Evolutionary conservation across 2,797 vertebrate genomes (phyloP), one percentile per base, ranked within the genome.

Genomic region (Myotis myotis): DNA sequence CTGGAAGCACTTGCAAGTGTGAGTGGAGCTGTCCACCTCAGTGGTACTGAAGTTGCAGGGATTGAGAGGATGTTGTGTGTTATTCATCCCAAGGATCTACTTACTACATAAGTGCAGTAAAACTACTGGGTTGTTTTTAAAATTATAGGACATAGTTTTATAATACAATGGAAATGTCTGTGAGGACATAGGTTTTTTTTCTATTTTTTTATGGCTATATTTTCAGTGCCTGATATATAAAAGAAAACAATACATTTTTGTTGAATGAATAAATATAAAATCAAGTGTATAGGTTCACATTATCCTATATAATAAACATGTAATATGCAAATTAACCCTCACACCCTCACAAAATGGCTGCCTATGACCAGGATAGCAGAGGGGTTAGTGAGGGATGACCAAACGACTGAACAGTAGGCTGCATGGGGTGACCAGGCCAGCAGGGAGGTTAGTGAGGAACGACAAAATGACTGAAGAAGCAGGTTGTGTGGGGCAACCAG

Each of bases 1-100:
- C 1, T 12, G 72, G 62, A 57, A 53, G 2, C 23, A 2, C 7
- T 2, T n/a, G 8, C 4, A 0, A 0, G 0, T 28, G 8, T 6
- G 13, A 0, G 0, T 2, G 72, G 89, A 81, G 62, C 92, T 97
- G 80, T 96, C 95, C 81, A 0, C 6, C 17, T 2, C 13, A 0
- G 0, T 22, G 38, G 96, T 96, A 62, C 92, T 90, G 95, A 95
- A 89, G 20, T n/a, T 66, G 5, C 13, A 1, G 3, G 44, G 6
- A 3, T 4, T 0, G 2, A 44, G 28, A 92, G 41, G 62, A 11
- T 0, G 4, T 12, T 64, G 66, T 2, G 23, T 6, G 2, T 49
- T 44, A 49, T 13, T 9, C 28, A 28, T 28, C 75, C 49, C 30
- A 38, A 30, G 60, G 28, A 36, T 12, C 30, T 44, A 10, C 16